Conservation (phyloP, 2,797 vertebrate genomes). For the Neosilurus mollespiculum region DNA sequence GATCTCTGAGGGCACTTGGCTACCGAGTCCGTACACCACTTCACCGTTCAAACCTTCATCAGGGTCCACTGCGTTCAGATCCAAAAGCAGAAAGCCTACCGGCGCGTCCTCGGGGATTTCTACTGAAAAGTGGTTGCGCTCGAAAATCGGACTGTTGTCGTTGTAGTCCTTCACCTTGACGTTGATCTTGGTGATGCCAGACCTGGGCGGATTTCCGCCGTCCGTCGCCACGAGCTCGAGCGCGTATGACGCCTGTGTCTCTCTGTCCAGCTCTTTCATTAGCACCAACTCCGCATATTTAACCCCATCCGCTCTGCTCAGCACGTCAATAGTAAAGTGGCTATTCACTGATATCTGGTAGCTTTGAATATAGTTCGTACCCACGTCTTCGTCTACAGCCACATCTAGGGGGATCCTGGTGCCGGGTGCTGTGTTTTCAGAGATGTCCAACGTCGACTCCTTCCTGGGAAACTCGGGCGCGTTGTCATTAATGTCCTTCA, state of each 20-base stretch:
- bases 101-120: constrained; percentile 88
- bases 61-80: constrained; percentile 84
- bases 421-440: constrained; percentile 85
- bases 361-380: constrained; percentile 88
- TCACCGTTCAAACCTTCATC: constrained; percentile 90
- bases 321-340: constrained; percentile 90
- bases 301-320: constrained; percentile 89
- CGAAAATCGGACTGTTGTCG: constrained; percentile 91
- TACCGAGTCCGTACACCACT: constrained; percentile 84
- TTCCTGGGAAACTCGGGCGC: constrained; percentile 84
- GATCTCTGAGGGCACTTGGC: constrained; percentile 81
- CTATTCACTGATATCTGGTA: constrained; percentile 89
- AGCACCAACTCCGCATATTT: constrained; percentile 93
- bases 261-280: constrained; percentile 89
- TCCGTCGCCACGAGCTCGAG: constrained; percentile 90
- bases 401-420: constrained; percentile 88
- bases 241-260: constrained; percentile 83
- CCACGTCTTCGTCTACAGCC: constrained; percentile 87
- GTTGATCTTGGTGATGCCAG: constrained; percentile 82
- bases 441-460: constrained; percentile 88
- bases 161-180: constrained; percentile 93
- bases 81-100: constrained; percentile 81
- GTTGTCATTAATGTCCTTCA: constrained; percentile 95
- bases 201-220: constrained; percentile 84
- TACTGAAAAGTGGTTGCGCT: constrained; percentile 79